Evolutionary conservation across 2,888 invertebrate genomes (phyloP).

Genomic region (Sericinus montela): DNA sequence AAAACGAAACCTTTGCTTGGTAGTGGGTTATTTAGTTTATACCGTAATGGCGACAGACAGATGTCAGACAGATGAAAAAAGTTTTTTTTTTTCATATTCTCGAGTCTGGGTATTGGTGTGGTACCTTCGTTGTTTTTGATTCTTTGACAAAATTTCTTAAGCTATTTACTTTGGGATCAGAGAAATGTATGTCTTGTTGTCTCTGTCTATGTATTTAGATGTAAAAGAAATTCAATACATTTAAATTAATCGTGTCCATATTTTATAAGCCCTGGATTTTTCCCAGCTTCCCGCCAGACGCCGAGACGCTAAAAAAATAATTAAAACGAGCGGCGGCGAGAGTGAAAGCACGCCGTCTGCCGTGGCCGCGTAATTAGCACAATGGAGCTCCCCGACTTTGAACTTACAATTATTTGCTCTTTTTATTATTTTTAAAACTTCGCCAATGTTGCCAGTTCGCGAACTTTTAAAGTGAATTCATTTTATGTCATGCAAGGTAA

Average conservation of each 20-base stretch:
- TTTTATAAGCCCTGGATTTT: constrained; percentile 56
- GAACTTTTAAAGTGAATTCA: constrained; percentile 19
- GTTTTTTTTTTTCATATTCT: too few relatives aligned
- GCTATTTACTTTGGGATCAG: too few relatives aligned
- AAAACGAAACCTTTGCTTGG: too few relatives aligned
- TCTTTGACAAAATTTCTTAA: too few relatives aligned
- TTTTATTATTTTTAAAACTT: constrained; percentile 53
- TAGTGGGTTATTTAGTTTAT: too few relatives aligned
- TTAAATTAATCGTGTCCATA: constrained; percentile 24
- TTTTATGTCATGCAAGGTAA: neutral
- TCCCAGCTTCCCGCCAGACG: constrained; percentile 73
- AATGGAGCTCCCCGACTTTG: constrained; percentile 79
- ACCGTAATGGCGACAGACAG: too few relatives aligned
- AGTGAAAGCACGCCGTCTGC: constrained; percentile 78
- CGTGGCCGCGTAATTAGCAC: constrained; percentile 71
- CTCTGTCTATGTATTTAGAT: too few relatives aligned
- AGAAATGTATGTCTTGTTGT: too few relatives aligned
- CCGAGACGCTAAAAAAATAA: constrained; percentile 79
- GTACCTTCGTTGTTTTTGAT: too few relatives aligned
- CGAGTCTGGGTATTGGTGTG: too few relatives aligned
- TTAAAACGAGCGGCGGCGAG: constrained; percentile 75
- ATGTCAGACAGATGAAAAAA: too few relatives aligned
- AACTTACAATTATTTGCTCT: constrained; percentile 63
- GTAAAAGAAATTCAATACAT: too few relatives aligned
- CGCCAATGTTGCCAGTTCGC: constrained; percentile 33